phyloP scores from a whole-genome alignment of 2,888 invertebrate genomes.

The Acrobasis consociella region DNA sequence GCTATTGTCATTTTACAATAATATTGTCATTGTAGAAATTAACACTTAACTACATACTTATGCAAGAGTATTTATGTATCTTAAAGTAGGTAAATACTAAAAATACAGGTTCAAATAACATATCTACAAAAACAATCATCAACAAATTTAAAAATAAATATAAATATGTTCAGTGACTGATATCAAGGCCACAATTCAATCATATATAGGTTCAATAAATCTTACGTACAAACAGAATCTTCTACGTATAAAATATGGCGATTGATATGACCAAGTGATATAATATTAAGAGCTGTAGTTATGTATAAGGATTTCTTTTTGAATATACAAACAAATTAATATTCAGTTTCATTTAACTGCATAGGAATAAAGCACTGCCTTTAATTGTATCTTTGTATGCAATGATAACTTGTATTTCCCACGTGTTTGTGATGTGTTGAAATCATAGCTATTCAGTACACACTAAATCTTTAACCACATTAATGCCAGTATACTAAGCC shows the following conservation, averaged over 20 bases:
- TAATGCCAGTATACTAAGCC: background rate
- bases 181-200: constrained; percentile 21
- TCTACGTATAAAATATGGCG: constrained; percentile 1
- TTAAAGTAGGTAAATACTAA: constrained; percentile 18
- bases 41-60: constrained; percentile 34
- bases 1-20: constrained; percentile 57
- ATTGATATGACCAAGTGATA: constrained; percentile 19
- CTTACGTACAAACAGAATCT: constrained; percentile 23
- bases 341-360: no score
- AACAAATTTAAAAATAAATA: constrained; percentile 23
- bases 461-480: background rate
- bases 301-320: background rate
- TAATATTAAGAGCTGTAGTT: constrained; percentile 13
- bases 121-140: constrained; percentile 6
- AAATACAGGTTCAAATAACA: constrained; percentile 24
- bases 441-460: constrained; percentile 5
- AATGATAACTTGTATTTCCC: background rate
- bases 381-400: background rate
- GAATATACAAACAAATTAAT: background rate
- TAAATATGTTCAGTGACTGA: constrained; percentile 4
- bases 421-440: constrained; percentile 6
- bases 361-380: background rate
- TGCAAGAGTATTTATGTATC: constrained; percentile 20
- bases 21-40: constrained; percentile 58
- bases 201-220: background rate